These are phyloP conservation scores for Argopecten irradians DNA, from an alignment of 1,140 invertebrate genomes.

Conservation along the genomic window DNA sequence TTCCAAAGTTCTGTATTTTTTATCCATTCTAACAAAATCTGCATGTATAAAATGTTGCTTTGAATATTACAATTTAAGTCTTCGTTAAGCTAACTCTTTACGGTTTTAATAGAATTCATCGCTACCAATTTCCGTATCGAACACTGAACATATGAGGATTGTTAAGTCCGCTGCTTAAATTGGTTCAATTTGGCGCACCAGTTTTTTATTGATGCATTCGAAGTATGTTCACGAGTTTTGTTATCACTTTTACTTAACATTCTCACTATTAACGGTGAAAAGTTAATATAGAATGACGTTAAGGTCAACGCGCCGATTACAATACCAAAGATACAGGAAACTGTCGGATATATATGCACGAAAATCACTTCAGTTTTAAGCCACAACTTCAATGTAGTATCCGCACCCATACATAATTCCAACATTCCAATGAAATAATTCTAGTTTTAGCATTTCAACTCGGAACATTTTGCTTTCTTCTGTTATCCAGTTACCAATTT, in stretches of 20 bases:
- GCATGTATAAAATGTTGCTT: background rate
- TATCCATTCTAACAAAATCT: constrained; percentile 23
- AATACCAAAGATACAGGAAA: background rate
- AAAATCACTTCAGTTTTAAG: background rate
- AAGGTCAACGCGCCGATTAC: no score
- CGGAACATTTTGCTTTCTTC: background rate
- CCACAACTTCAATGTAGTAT: background rate
- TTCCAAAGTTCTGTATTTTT: constrained; percentile 37
- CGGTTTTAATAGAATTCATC: background rate
- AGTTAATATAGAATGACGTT: no score
- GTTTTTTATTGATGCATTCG: no score
- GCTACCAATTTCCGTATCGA: background rate
- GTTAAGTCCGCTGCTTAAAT: background rate
- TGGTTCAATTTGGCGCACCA: background rate
- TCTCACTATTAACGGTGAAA: no score
- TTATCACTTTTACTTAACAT: no score
- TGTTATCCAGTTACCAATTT: background rate
- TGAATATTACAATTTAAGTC: background rate
- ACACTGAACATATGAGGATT: background rate
- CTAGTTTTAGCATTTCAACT: background rate
- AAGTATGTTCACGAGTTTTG: no score
- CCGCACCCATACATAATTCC: background rate
- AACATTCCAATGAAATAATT: background rate
- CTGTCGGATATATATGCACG: background rate
- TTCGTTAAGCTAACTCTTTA: background rate